Base-by-base conservation (phyloP, 1,140 invertebrate genomes). In the Zaprionus inermis region DNA sequence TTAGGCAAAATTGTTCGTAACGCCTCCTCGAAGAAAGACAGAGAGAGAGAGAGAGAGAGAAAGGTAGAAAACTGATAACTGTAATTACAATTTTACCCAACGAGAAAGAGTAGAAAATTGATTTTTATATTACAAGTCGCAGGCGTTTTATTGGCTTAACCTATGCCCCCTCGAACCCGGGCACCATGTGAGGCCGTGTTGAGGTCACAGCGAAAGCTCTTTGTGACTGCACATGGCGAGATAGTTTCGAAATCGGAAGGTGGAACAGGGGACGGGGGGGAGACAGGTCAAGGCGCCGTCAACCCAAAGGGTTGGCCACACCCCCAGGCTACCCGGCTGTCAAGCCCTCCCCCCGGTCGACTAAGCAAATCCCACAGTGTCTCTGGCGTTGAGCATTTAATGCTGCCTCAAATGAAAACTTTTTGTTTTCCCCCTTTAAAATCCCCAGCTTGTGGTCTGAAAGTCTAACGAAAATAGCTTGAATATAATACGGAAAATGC, bases 321-420 rank as follows among this genome's bases (percentile, higher is more conserved):
- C 56, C 24, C 24, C 24, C 24, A 5, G 24, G 3, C 32, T 24
- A 9, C 12, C 6, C 18, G 2, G 0, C 10, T 18, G 14, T 14
- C 6, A 16, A 16, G 3, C 6, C 38, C 24, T 24, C 14, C 14
- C 36, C 54, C 67, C 2, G 3, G 61, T 74, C 36, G 51, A 56
- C 55, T 58, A 63, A 72, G 63, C 69, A 86, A 81, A 86, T 66
- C 74, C 56, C 11, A 51, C 14, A 41, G 20, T 28, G 52, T 89
- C 84, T 88, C 84, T 51, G 54, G 51, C 38, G 68, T 56, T 88
- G 77, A 88, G 84, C 85, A 83, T 72, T 89, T 88, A 88, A 88
- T 88, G 83, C 83, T 69, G 57, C 70, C 70, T 74, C 77, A 46
- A 79, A 83, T 79, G 83, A 88, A 79, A 81, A 78, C 78, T 82